A percentile compares a stretch with the other conserved stretches of the same genome.
These are phyloP conservation scores for Propithecus coquereli DNA, from an alignment of 2,113 vertebrate species.

Conservation along the genomic window DNA sequence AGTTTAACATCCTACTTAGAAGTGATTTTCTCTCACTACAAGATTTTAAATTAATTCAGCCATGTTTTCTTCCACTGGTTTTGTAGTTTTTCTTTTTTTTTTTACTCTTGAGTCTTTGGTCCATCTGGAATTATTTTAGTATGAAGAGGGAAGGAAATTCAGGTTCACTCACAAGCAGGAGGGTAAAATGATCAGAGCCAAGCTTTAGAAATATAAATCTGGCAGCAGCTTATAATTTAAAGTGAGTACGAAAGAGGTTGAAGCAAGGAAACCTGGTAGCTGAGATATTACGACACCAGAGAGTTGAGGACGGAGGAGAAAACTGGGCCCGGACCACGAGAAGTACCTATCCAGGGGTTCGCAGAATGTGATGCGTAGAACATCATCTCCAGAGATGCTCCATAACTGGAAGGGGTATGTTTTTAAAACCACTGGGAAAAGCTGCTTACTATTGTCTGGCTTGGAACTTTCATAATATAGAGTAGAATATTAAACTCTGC, in stretches of 20 bases:
- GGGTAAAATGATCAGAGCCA: background rate
- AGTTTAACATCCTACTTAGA: background rate
- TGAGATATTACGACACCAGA: background rate
- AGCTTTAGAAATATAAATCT: constrained; percentile 42
- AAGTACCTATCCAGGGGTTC: background rate
- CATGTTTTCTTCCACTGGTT: background rate
- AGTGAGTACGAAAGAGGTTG: background rate
- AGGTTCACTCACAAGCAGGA: background rate
- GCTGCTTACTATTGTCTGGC: background rate
- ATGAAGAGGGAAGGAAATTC: constrained; percentile 24
- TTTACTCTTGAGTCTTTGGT: background rate
- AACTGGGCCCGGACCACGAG: background rate
- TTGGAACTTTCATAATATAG: background rate
- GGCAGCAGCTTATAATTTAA: constrained; percentile 29
- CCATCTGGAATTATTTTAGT: constrained; percentile 53
- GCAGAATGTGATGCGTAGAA: background rate
- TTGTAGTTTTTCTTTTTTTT: background rate
- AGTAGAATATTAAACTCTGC: background rate
- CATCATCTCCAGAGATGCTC: background rate
- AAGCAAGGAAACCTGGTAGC: background rate
- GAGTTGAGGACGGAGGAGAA: background rate
- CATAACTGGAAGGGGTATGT: rapidly evolving
- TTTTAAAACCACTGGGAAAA: background rate
- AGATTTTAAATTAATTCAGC: constrained; percentile 31
- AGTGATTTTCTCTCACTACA: background rate